A percentile compares a stretch with the other conserved stretches of the same genome.
Evolutionary conservation across 2,888 invertebrate genomes (phyloP).

Genomic region (Drosophila falleni): DNA sequence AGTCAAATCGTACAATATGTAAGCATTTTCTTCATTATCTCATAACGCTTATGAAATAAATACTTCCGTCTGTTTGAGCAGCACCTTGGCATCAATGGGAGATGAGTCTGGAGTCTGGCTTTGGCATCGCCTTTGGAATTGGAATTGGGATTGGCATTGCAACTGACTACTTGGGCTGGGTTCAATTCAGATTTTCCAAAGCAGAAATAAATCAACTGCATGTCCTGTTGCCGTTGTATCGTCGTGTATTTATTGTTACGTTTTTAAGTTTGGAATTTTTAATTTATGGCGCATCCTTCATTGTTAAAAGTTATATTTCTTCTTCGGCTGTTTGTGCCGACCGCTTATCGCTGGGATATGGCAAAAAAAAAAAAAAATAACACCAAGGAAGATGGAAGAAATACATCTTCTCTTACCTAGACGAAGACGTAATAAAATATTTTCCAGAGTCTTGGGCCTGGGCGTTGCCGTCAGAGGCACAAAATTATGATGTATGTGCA

Average conservation of each 20-base stretch:
- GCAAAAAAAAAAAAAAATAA: slow-evolving; percentile 6
- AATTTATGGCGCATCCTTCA: slow-evolving; percentile 79
- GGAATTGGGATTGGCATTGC: slow-evolving; percentile 10
- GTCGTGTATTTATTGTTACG: slow-evolving; percentile 74
- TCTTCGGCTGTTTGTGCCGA: slow-evolving; percentile 53
- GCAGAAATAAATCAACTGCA: slow-evolving; percentile 73
- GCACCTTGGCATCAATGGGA: slow-evolving; percentile 50
- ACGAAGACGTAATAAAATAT: slow-evolving; percentile 69
- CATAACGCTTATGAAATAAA: slow-evolving; percentile 77
- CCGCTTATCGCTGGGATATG: slow-evolving; percentile 50
- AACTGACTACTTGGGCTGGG: slow-evolving; percentile 25
- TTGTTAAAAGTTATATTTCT: slow-evolving; percentile 79
- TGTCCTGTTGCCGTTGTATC: slow-evolving; percentile 66
- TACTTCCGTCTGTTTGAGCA: slow-evolving; percentile 70
- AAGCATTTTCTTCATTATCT: slow-evolving; percentile 63
- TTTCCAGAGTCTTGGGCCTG: slow-evolving; percentile 51
- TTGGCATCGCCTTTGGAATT: slow-evolving; percentile 1
- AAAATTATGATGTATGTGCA: slow-evolving; percentile 83
- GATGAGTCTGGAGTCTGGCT: slow-evolving; percentile 12
- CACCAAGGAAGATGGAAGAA: slow-evolving; percentile 24
- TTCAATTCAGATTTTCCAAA: slow-evolving; percentile 57
- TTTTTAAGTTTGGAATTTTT: slow-evolving; percentile 81
- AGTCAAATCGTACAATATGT: slow-evolving; percentile 26
- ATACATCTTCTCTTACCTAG: slow-evolving; percentile 54
- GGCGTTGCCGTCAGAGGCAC: slow-evolving; percentile 65